Percentiles rank a stretch among this genome's conserved stretches.
Conservation (phyloP, 2,797 vertebrate genomes). For the Triplophysa bombifrons region DNA sequence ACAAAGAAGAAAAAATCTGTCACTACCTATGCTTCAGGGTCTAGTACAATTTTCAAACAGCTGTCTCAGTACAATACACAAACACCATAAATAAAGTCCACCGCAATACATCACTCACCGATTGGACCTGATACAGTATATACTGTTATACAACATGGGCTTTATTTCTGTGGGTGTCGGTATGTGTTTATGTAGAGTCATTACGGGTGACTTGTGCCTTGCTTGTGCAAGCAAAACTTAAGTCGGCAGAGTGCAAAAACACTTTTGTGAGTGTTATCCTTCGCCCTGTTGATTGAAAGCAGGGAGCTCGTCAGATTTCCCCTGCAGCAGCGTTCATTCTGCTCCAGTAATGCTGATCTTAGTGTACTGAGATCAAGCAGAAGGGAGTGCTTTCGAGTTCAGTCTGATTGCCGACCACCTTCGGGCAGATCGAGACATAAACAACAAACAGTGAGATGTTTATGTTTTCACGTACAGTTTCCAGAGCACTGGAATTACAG, state of each 20-base stretch:
- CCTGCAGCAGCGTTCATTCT: constrained; percentile 43
- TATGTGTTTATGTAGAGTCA: constrained; percentile 41
- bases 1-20: constrained; percentile 36
- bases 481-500: constrained; percentile 6
- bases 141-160: constrained; percentile 15
- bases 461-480: constrained; percentile 12
- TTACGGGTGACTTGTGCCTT: constrained; percentile 30
- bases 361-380: constrained; percentile 39
- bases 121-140: constrained; percentile 8
- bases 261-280: constrained; percentile 36
- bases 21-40: constrained; percentile 1
- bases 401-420: constrained; percentile 49
- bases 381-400: constrained; percentile 35
- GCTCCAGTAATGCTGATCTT: constrained; percentile 43
- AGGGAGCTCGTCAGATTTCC: constrained; percentile 25
- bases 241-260: constrained; percentile 24
- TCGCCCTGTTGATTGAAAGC: constrained; percentile 19
- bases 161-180: constrained; percentile 27
- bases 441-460: constrained; percentile 42
- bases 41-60: constrained; percentile 8
- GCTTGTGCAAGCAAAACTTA: constrained; percentile 21
- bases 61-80: constrained; percentile 20
- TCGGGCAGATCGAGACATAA: constrained; percentile 37
- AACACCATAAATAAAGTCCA: not conserved
- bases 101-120: constrained; percentile 19